Conservation (phyloP, 1,140 invertebrate species). For the Steinernema khuongi region DNA sequence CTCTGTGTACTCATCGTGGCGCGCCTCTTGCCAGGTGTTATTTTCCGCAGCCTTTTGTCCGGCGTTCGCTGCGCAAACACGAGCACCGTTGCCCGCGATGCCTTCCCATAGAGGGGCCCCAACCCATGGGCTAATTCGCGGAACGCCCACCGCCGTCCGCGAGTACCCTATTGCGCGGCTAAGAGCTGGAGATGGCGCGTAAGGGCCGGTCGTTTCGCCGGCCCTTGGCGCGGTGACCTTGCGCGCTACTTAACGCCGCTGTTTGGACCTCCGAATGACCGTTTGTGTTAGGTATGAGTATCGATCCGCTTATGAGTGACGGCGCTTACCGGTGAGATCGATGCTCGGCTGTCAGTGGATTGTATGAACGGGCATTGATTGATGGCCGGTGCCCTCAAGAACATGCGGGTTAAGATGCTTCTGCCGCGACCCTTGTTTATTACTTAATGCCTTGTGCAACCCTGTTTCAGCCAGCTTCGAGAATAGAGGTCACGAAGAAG, state of each 20-base stretch:
- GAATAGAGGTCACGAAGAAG: too few species aligned
- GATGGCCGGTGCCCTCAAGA: too few species aligned
- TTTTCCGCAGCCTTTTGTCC: neutral
- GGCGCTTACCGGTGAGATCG: neutral
- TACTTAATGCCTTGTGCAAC: too few species aligned
- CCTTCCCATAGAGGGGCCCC: neutral
- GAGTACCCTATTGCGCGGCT: slow-evolving; percentile 1
- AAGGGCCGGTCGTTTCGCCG: neutral
- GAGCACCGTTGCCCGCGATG: neutral
- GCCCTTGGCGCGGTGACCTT: slow-evolving; percentile 11
- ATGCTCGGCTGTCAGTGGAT: too few species aligned
- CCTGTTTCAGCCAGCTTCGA: too few species aligned
- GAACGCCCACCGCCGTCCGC: slow-evolving; percentile 1
- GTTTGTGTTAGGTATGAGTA: neutral
- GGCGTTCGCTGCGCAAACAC: neutral
- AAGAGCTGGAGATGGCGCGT: slow-evolving; percentile 16
- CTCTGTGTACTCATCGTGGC: neutral
- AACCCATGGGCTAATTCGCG: slow-evolving; percentile 6
- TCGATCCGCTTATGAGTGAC: neutral
- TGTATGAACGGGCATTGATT: too few species aligned
- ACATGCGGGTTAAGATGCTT: too few species aligned
- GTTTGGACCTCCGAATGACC: neutral
- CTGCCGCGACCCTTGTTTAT: too few species aligned
- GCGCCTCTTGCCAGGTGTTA: slow-evolving; percentile 9
- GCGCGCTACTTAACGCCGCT: neutral